Conservation (phyloP, 1,140 invertebrate genomes). For the Triops cancriformis region DNA sequence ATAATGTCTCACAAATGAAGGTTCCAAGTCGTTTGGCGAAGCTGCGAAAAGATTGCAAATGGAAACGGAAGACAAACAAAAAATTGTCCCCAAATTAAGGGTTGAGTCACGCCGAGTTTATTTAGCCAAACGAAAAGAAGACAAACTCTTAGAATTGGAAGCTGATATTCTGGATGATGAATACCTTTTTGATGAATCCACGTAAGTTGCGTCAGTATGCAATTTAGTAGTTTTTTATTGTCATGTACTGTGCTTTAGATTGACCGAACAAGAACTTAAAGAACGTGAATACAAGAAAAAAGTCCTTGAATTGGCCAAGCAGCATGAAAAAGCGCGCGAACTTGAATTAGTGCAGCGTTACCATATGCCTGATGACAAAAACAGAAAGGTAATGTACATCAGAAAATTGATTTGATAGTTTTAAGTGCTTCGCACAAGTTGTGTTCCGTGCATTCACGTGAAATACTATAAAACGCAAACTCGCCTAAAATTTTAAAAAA, state of each 20-base stretch:
- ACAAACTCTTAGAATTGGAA: slow-evolving; percentile 93
- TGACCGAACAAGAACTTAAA: slow-evolving; percentile 75
- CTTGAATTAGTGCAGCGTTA: slow-evolving; percentile 86
- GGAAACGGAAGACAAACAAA: slow-evolving; percentile 72
- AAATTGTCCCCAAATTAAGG: slow-evolving; percentile 76
- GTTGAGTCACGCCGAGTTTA: slow-evolving; percentile 88
- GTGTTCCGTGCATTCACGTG: no score
- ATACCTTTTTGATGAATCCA: slow-evolving; percentile 80
- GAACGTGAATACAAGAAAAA: slow-evolving; percentile 87
- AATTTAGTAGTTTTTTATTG: slow-evolving; percentile 16
- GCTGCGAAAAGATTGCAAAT: slow-evolving; percentile 84
- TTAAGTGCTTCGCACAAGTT: background rate
- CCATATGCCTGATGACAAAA: slow-evolving; percentile 73
- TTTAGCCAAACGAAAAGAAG: slow-evolving; percentile 87
- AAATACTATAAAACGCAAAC: no score
- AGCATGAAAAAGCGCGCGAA: slow-evolving; percentile 89
- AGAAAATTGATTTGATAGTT: background rate
- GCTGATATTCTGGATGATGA: slow-evolving; percentile 93
- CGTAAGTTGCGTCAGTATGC: slow-evolving; percentile 58
- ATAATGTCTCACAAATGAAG: background rate
- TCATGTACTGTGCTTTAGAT: slow-evolving; percentile 42
- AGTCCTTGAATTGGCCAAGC: slow-evolving; percentile 79
- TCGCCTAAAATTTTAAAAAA: no score
- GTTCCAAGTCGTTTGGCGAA: slow-evolving; percentile 57
- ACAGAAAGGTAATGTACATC: slow-evolving; percentile 14